These are phyloP conservation scores for Didymodactylos carnosus DNA, from an alignment of 2,888 invertebrate species.

Conservation along the genomic window DNA sequence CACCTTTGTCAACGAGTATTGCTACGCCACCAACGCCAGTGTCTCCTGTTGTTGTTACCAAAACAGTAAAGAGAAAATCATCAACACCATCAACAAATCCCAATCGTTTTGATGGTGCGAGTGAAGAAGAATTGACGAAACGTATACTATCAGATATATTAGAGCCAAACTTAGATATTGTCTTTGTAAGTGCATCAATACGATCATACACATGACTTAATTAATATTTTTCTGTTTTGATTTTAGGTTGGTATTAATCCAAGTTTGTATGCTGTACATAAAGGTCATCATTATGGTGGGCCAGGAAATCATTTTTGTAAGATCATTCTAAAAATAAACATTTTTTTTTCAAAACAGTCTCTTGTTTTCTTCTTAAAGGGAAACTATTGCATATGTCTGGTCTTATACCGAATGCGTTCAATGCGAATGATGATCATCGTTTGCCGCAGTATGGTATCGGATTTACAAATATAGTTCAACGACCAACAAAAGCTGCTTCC, in stretches of 20 bases:
- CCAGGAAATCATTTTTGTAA: slow-evolving; percentile 98
- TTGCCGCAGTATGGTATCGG: slow-evolving; percentile 79
- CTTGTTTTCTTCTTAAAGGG: too few relatives aligned
- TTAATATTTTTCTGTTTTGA: background rate
- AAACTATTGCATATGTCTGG: slow-evolving; percentile 64
- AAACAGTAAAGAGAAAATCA: background rate
- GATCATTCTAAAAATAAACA: too few relatives aligned
- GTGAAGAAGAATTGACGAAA: slow-evolving; percentile 27
- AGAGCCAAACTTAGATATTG: slow-evolving; percentile 76
- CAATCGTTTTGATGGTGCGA: background rate
- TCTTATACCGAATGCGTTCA: slow-evolving; percentile 78
- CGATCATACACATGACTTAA: background rate
- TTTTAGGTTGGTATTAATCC: slow-evolving; percentile 55
- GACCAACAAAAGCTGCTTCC: slow-evolving; percentile 64
- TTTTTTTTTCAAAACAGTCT: too few relatives aligned
- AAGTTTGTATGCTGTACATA: slow-evolving; percentile 83
- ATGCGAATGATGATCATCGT: slow-evolving; percentile 82
- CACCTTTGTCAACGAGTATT: background rate
- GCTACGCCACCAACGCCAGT: background rate
- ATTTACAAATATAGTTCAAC: slow-evolving; percentile 87
- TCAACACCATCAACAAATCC: background rate
- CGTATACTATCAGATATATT: slow-evolving; percentile 83
- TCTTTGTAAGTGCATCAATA: slow-evolving; percentile 63
- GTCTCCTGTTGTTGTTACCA: too few relatives aligned
- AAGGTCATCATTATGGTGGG: slow-evolving; percentile 93